Evolutionary conservation across 2,888 invertebrate species (phyloP), one percentile per base, ranked within the genome.

Genomic region (Eurytoma adleriae): DNA sequence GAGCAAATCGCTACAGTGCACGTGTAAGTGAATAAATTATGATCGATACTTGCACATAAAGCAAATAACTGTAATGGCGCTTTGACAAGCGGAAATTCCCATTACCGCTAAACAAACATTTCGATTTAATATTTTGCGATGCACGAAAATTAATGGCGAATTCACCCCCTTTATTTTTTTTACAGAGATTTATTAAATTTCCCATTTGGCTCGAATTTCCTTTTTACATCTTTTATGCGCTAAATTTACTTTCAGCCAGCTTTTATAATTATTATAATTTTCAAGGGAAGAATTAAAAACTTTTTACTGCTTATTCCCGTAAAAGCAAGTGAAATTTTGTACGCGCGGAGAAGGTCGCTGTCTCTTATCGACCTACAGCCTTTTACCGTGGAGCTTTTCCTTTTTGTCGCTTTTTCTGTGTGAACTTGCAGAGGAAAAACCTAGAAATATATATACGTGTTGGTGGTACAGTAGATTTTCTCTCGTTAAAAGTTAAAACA

Each of bases 281-380:
- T 66, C 7, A 10, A 52, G 5, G 40, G n/a, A 68, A 61, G 67
- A 77, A 70, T 70, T 77, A 72, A 67, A 71, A 78, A 72, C 66
- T 61, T 78, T 71, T 78, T 67, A 72, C 67, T 40, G 54, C 67
- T 67, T 67, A 57, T 61, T n/a, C 54, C 72, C 14, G 64, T 64
- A 57, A 71, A 64, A 77, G 76, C 27, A n/a, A 67, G 61, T 68
- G 67, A 72, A 72, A 78, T 78, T 72, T 76, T 56, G 64, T 64
- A 30, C 56, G 12, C 30, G 24, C 57, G 52, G 40, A 61, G 68
- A 64, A 77, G 77, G 70, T 70, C 76, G 76, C 77, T 72, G 78
- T 67, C 78, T 67, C 61, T 78, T 78, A 78, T 71, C 77, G 77
- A 78, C 71, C 78, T 72, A 72, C 71, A 67, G 61, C 30, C 76